Evolutionary conservation across 1,140 invertebrate genomes (phyloP), one percentile per base, ranked within the genome.

Genomic region (Scylla paramamosain): DNA sequence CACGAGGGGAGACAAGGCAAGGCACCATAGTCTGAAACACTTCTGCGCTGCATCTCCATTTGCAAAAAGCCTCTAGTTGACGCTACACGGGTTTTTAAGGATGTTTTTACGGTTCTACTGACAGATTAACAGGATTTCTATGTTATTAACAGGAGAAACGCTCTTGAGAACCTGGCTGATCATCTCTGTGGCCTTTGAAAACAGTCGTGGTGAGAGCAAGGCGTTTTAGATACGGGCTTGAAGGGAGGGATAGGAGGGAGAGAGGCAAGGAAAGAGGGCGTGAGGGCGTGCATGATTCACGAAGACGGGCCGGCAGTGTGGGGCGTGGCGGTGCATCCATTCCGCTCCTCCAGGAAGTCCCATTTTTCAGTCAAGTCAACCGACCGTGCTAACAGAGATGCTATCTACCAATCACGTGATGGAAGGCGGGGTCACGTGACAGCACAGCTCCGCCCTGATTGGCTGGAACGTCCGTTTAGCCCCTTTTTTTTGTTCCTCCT

Each of bases 361-460:
- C 10, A 28, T 52, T 84, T 84, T 29, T 84, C 12, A 93, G 89
- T 48, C 86, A 32, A 14, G 48, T 77, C 87, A 67, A 84, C 46
- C 20, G 31, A 84, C 87, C 93, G 87, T 82, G 45, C n/a, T 39
- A 20, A n/a, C 89, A 29, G 52, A 39, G 94, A 95, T 92, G 39
- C 32, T 94, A 94, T 95, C 94, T 29, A 82, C 94, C 94, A 95
- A 95, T 95, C 90, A 87, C 84, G 94, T 92, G 94, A 92, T 52
- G 39, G 94, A 90, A 95, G 94, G 94, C 94, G 94, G 90, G 94
- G 94, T 95, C 94, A 95, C 94, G 91, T 95, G 94, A 95, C 94
- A 95, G 90, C 90, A 32, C 12, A 12, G 91, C 94, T 83, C 94
- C 90, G 91, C 94, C 94, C 52, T 92, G 83, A 88, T 92, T 95